These are phyloP conservation scores for Eupithecia subumbrata DNA, from an alignment of 2,888 invertebrate genomes.

Conservation along the genomic window DNA sequence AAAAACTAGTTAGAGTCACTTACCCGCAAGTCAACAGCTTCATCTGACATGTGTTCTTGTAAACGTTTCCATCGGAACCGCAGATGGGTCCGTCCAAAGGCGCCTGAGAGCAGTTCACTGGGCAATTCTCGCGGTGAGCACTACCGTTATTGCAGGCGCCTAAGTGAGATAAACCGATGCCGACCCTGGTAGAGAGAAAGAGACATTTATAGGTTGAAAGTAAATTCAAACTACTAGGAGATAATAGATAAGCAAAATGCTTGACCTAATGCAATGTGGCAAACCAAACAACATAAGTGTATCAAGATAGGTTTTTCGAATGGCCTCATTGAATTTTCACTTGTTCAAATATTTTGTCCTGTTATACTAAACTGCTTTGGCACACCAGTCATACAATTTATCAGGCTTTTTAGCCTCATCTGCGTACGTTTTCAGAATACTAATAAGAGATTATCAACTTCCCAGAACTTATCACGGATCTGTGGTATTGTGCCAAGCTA, in stretches of 20 bases:
- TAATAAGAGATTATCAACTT: constrained; percentile 14
- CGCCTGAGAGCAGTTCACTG: constrained; percentile 93
- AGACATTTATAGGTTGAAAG: not conserved
- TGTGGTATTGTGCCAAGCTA: constrained; percentile 6
- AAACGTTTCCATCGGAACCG: constrained; percentile 95
- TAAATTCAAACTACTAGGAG: not conserved
- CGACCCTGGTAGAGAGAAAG: constrained; percentile 82
- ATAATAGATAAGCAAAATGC: not conserved
- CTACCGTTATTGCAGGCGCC: constrained; percentile 91
- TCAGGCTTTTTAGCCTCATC: constrained; percentile 17
- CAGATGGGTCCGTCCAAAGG: constrained; percentile 96
- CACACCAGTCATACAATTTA: constrained; percentile 24
- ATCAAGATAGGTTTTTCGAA: not conserved
- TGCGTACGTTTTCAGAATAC: constrained; percentile 21
- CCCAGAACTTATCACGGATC: constrained; percentile 11
- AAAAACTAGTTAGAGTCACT: constrained; percentile 51
- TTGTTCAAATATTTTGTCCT: constrained; percentile 6
- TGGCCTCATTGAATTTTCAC: not conserved
- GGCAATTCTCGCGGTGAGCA: constrained; percentile 94
- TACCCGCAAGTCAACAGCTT: constrained; percentile 94
- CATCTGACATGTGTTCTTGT: constrained; percentile 97
- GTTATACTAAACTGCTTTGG: constrained; percentile 18
- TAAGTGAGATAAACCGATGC: constrained; percentile 93
- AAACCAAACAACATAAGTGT: not conserved
- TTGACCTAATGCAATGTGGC: not conserved